These are phyloP conservation scores for Cephus runcator DNA, from an alignment of 2,888 invertebrate genomes.

Conservation along the genomic window DNA sequence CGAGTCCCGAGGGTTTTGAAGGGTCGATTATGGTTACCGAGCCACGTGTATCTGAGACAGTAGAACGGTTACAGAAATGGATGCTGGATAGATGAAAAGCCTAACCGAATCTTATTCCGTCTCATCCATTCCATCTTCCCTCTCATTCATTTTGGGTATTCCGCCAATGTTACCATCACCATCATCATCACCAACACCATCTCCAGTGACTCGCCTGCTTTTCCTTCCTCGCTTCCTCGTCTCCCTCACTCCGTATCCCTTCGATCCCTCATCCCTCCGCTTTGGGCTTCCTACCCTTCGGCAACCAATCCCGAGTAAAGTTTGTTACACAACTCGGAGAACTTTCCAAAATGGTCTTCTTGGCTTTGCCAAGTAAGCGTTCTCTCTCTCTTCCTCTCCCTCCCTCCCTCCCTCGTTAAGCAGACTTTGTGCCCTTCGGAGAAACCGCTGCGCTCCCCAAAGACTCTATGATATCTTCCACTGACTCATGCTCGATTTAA, in stretches of 20 bases:
- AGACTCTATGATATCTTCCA: background rate
- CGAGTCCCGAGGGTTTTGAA: conserved; percentile 34
- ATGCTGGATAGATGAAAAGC: conserved; percentile 54
- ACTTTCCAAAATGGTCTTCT: conserved; percentile 55
- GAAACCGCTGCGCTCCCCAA: background rate
- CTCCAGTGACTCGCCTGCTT: background rate
- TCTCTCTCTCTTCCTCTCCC: conserved; percentile 22
- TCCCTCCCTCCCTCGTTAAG: conserved; percentile 44
- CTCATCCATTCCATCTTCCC: conserved; percentile 44
- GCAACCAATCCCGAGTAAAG: conserved; percentile 64
- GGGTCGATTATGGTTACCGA: conserved; percentile 30
- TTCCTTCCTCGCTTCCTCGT: background rate
- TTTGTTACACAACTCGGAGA: conserved; percentile 64
- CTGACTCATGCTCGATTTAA: background rate
- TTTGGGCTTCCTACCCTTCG: conserved; percentile 51
- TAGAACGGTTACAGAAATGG: conserved; percentile 30
- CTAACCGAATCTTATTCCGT: conserved; percentile 55
- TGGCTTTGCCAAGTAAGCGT: conserved; percentile 49
- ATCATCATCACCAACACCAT: background rate
- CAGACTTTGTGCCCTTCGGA: conserved; percentile 33
- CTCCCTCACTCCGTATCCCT: conserved; percentile 2
- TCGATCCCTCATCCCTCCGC: conserved; percentile 13
- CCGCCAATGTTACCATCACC: background rate
- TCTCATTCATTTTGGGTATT: conserved; percentile 15
- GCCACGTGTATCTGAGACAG: conserved; percentile 22